Base-by-base conservation (phyloP, 1,140 invertebrate species). In the Thereuonema tuberculata region DNA sequence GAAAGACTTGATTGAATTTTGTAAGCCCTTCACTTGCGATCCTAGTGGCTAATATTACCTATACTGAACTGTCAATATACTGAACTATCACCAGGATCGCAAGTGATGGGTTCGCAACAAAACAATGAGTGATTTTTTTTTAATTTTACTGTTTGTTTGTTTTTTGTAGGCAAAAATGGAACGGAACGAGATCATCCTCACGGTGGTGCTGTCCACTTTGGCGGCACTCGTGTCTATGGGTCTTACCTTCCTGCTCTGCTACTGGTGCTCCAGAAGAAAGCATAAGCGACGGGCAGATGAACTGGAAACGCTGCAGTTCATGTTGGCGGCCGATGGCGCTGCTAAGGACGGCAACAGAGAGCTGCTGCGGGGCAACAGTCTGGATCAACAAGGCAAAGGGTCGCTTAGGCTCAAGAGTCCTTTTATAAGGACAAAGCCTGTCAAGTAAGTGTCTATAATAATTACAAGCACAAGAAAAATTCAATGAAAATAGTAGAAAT, bases 351-450 rank as follows among this genome's bases (percentile, higher is more conserved):
- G n/a, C 65, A 62, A 2, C 65, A 64, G 23, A 28, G 52, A 50
- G 20, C 24, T 24, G 31, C 37, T 46, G 27, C n/a, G 66, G 64
- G 46, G 73, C 73, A 56, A 21, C 52, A 12, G 21, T 1, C 15
- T 29, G 5, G 53, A 55, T 3, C 53, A 55, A 28, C 53, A 26
- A 28, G 58, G 2, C 12, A 59, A 59, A 43, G 48, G 84, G 43
- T 85, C 87, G 63, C 77, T 89, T 21, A 87, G 78, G 66, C 72
- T 88, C 56, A 86, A 84, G 71, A 87, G 85, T 29, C 85, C 85
- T 1, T 75, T 87, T 25, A 88, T 89, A 61, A 78, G 75, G 29
- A 81, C 79, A 2, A 81, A 80, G 66, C 76, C 77, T 1, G 68
- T 81, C 2, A 81, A 81, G 82, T 84, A 67, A 77, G 80, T 69